Evolutionary conservation across 2,888 invertebrate species (phyloP).

Genomic region (Rhimphoctona megacephalus): DNA sequence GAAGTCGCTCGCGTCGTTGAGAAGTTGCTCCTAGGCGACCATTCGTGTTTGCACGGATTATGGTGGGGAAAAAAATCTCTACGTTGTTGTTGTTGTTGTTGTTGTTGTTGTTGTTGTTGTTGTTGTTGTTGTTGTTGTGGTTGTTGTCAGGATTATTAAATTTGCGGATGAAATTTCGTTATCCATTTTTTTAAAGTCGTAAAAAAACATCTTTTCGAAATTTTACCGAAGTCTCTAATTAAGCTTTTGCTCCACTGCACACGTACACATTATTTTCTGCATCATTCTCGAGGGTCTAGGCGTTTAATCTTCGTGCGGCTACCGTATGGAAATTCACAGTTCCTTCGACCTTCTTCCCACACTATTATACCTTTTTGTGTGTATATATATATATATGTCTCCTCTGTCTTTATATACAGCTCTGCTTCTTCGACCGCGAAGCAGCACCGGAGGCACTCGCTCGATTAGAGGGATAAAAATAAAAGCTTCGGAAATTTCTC

Average conservation of each 20-base stretch:
- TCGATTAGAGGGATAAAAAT: constrained; percentile 44
- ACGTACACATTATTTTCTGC: constrained; percentile 11
- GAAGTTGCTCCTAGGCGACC: constrained; percentile 63
- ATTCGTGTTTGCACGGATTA: constrained; percentile 27
- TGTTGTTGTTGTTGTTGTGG: background rate
- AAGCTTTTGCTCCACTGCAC: background rate
- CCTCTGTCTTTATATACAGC: background rate
- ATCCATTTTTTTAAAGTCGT: background rate
- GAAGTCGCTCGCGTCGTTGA: constrained; percentile 53
- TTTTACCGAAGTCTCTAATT: background rate
- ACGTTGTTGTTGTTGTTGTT: constrained; percentile 2
- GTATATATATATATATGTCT: background rate
- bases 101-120: no score
- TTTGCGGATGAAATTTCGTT: background rate
- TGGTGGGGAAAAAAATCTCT: background rate
- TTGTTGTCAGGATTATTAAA: background rate
- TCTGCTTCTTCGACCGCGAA: background rate
- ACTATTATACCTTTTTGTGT: background rate
- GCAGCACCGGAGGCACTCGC: background rate
- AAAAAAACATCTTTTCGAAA: background rate
- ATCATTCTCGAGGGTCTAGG: background rate
- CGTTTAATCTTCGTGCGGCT: constrained; percentile 11
- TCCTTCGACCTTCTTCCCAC: constrained; percentile 24
- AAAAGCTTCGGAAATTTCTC: constrained; percentile 31
- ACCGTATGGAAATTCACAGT: constrained; percentile 42